Evolutionary conservation across 2,888 invertebrate species (phyloP).

Genomic region (Carterocephalus palaemon): DNA sequence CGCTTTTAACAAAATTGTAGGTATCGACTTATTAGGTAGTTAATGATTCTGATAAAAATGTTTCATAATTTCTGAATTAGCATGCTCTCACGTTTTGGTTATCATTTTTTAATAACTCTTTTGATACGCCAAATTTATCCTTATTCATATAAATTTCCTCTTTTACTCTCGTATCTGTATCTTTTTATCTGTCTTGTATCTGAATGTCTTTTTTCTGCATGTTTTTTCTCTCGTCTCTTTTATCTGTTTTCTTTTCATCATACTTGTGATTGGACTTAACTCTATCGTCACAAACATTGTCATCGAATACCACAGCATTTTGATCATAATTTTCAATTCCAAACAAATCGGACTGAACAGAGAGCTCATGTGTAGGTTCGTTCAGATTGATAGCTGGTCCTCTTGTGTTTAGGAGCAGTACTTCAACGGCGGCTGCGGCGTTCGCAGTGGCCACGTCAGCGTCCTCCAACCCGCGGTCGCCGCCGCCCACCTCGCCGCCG

Average conservation of each 20-base stretch:
- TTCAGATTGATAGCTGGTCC: conserved; percentile 17
- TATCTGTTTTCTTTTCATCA: conserved; percentile 24
- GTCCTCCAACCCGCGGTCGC: conserved; percentile 88
- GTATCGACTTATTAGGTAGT: conserved; percentile 7
- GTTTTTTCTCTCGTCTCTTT: conserved; percentile 25
- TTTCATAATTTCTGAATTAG: conserved; percentile 8
- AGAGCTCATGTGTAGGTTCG: neutral
- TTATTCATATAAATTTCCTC: no score
- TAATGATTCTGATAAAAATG: neutral
- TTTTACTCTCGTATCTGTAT: conserved; percentile 14
- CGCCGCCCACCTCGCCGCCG: conserved; percentile 74
- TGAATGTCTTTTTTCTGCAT: conserved; percentile 28
- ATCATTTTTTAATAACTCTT: neutral
- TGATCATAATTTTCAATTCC: neutral
- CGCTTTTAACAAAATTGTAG: neutral
- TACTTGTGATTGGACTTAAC: conserved; percentile 3
- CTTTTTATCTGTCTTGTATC: conserved; percentile 22
- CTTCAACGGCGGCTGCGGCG: conserved; percentile 91
- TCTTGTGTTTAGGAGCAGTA: conserved; percentile 82
- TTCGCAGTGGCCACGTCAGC: conserved; percentile 95
- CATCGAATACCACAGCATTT: neutral
- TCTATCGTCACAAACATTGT: neutral
- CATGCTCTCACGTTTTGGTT: conserved; percentile 15
- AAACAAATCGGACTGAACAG: conserved; percentile 3
- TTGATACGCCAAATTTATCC: no score